These are phyloP conservation scores for Trachelus stipa DNA, from an alignment of 2,888 invertebrate species.

Conservation along the genomic window DNA sequence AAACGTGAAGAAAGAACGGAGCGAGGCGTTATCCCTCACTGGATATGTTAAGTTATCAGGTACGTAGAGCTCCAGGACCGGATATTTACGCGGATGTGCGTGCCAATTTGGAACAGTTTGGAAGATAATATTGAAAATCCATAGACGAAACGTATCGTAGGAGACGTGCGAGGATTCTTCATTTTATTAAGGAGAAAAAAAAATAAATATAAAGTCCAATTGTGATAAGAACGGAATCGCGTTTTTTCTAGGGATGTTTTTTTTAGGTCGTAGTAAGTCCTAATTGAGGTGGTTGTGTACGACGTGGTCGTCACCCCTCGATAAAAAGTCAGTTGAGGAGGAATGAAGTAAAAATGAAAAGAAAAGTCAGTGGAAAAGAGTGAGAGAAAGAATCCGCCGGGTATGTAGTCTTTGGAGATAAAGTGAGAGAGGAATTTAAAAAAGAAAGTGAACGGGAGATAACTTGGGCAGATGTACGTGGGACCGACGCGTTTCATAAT, in stretches of 20 bases:
- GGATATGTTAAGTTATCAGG: slow-evolving; percentile 47
- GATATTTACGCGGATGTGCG: neutral
- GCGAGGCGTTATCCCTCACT: slow-evolving; percentile 55
- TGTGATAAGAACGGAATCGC: neutral
- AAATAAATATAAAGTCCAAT: neutral
- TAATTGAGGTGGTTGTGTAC: neutral
- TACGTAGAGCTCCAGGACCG: neutral
- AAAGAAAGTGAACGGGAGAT: slow-evolving; percentile 19
- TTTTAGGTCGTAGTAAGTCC: neutral
- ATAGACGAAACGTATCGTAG: neutral
- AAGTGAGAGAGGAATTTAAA: slow-evolving; percentile 18
- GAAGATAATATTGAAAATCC: neutral
- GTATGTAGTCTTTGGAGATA: neutral
- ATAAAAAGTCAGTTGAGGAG: neutral
- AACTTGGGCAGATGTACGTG: slow-evolving; percentile 16
- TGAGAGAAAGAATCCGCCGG: slow-evolving; percentile 14
- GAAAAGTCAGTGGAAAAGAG: slow-evolving; percentile 6
- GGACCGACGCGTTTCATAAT: neutral
- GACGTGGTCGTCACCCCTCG: neutral
- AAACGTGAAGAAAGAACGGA: slow-evolving; percentile 24
- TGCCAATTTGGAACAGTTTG: neutral
- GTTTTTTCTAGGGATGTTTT: neutral
- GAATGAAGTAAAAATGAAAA: neutral
- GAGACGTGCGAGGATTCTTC: neutral
- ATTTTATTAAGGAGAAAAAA: neutral